phyloP scores from a whole-genome alignment of 2,888 invertebrate genomes.

The Sarcophaga rosellei region DNA sequence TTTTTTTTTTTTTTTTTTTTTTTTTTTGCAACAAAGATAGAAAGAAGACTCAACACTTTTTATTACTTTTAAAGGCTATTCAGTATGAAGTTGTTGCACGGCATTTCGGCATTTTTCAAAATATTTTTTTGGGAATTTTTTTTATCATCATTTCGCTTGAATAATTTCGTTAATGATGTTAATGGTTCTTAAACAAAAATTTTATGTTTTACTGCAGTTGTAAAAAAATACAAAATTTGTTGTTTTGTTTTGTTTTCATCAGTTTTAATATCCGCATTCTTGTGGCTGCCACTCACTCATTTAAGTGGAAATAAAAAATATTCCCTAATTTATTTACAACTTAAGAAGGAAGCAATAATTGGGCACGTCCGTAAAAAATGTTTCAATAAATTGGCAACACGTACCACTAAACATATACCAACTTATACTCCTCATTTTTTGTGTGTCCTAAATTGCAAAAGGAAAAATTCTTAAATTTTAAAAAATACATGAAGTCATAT shows the following conservation, averaged over 20 bases:
- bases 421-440: too few species aligned
- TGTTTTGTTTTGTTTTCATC: neutral
- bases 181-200: neutral
- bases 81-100: constrained; percentile 38
- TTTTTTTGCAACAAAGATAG: neutral
- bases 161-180: constrained; percentile 13
- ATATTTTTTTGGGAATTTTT: neutral
- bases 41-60: neutral
- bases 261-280: constrained; percentile 1
- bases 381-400: too few species aligned
- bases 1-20: neutral
- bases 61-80: constrained; percentile 43
- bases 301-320: too few species aligned
- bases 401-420: too few species aligned
- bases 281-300: neutral
- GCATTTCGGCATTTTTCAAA: constrained; percentile 26
- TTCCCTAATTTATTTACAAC: too few species aligned
- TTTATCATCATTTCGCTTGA: neutral
- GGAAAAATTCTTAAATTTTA: too few species aligned
- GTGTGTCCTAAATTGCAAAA: too few species aligned
- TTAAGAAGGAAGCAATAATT: too few species aligned
- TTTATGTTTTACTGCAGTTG: too few species aligned
- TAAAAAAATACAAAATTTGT: neutral
- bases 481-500: too few species aligned
- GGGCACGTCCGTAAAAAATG: too few species aligned